Evolutionary conservation across 2,888 invertebrate genomes (phyloP).

Genomic region (Dorcus hopei): DNA sequence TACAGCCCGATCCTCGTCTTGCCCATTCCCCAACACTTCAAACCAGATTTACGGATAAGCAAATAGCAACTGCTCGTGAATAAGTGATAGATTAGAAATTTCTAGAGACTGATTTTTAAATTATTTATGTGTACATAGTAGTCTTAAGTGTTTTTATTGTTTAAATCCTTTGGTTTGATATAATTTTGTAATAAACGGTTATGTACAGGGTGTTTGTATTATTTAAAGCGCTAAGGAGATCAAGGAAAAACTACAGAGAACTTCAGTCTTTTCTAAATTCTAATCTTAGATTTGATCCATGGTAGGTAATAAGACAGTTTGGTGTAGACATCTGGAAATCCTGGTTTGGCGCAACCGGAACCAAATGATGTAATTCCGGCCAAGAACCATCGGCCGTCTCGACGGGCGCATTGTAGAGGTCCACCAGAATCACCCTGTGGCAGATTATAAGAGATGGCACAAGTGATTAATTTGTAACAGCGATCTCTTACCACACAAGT

Average conservation of each 20-base stretch:
- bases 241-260: not conserved
- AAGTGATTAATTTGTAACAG: no score
- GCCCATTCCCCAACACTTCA: constrained; percentile 35
- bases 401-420: constrained; percentile 77
- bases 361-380: constrained; percentile 90
- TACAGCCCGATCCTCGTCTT: constrained; percentile 43
- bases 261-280: constrained; percentile 1
- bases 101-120: constrained; percentile 23
- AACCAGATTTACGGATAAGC: constrained; percentile 30
- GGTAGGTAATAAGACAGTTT: constrained; percentile 78
- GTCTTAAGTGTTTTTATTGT: constrained; percentile 10
- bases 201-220: not conserved
- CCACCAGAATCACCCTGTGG: constrained; percentile 86
- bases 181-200: constrained; percentile 1
- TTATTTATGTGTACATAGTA: constrained; percentile 17
- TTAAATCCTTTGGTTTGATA: constrained; percentile 14
- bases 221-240: not conserved
- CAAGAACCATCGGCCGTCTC: constrained; percentile 81
- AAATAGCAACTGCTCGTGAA: constrained; percentile 26
- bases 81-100: constrained; percentile 16
- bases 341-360: constrained; percentile 84
- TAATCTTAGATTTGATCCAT: constrained; percentile 64
- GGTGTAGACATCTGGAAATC: constrained; percentile 87
- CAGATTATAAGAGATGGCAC: not conserved
- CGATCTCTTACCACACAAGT: constrained; percentile 76